phyloP scores from a whole-genome alignment of 2,113 vertebrate species.

The Tragelaphus imberbis region DNA sequence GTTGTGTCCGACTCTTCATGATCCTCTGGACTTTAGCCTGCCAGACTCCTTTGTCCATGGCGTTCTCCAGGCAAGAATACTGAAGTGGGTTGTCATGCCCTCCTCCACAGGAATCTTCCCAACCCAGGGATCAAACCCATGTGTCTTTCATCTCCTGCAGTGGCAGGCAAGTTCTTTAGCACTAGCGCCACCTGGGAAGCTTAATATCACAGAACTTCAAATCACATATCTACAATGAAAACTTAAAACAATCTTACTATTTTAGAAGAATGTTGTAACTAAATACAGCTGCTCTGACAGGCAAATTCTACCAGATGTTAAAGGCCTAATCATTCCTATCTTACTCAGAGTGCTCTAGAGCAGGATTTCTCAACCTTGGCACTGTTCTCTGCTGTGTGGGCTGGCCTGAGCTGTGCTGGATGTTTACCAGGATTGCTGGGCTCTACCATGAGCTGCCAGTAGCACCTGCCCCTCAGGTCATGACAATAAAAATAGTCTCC shows the following conservation, averaged over 20 bases:
- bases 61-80: background rate
- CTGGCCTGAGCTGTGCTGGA: background rate
- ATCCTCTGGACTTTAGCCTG: background rate
- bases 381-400: too few relatives aligned
- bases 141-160: background rate
- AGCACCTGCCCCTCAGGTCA: background rate
- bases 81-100: background rate
- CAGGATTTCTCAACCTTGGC: background rate
- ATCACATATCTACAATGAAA: background rate
- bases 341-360: background rate
- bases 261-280: background rate
- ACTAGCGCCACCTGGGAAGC: background rate
- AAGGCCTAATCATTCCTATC: background rate
- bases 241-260: background rate
- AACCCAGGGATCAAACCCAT: background rate
- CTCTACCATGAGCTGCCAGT: background rate
- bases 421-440: background rate
- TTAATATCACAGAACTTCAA: background rate
- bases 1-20: background rate
- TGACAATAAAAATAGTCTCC: background rate
- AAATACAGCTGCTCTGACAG: background rate
- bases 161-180: background rate
- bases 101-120: background rate
- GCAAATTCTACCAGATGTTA: background rate
- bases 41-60: background rate